Evolutionary conservation across 2,113 vertebrate species (phyloP).

Genomic region (Pyrgilauda ruficollis): DNA sequence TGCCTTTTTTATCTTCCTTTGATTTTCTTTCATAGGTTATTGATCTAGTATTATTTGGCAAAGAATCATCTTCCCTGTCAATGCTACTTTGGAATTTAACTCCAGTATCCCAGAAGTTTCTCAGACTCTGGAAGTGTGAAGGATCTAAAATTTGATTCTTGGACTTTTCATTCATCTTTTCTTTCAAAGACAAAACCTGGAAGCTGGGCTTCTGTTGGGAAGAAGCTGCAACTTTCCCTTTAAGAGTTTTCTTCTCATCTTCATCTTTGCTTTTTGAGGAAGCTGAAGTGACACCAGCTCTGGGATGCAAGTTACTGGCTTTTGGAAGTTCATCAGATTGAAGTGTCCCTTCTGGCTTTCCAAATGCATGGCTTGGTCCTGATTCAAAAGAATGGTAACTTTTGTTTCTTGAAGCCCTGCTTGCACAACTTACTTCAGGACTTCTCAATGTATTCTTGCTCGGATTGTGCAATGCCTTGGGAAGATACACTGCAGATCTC

Average conservation of each 20-base stretch:
- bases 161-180: slow-evolving; percentile 72
- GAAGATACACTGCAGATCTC: background rate
- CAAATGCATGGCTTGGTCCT: background rate
- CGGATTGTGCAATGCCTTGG: background rate
- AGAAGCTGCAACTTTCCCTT: slow-evolving; percentile 23
- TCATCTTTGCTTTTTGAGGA: slow-evolving; percentile 63
- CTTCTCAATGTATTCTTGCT: slow-evolving; percentile 28
- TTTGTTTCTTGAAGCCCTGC: background rate
- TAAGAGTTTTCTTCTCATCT: slow-evolving; percentile 9
- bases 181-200: slow-evolving; percentile 75
- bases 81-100: slow-evolving; percentile 33
- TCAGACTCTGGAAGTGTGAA: slow-evolving; percentile 82
- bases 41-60: background rate
- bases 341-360: background rate
- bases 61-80: background rate
- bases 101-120: slow-evolving; percentile 85
- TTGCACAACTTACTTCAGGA: background rate
- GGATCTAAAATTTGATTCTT: slow-evolving; percentile 65
- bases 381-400: background rate
- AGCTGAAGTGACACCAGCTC: slow-evolving; percentile 60
- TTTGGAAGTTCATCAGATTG: background rate
- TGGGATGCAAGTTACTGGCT: slow-evolving; percentile 27
- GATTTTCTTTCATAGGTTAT: slow-evolving; percentile 1
- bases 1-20: slow-evolving; percentile 9
- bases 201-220: slow-evolving; percentile 63